Base-by-base conservation (phyloP, 92 coral and sea anemone species). In the Porites rus region DNA sequence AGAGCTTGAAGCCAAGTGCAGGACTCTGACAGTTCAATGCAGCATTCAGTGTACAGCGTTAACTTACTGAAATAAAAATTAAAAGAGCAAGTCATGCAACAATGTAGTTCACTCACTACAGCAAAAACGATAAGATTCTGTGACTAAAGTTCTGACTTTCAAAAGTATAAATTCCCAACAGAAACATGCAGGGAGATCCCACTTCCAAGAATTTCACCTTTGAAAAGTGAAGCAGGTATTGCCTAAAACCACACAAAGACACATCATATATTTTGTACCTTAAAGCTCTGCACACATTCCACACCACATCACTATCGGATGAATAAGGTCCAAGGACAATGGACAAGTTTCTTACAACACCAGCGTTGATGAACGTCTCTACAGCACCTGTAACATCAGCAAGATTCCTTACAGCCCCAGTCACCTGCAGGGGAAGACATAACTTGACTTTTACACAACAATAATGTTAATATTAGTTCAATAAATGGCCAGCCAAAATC, bases 21-120 rank as follows among this genome's bases (percentile, higher is more conserved):
- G 7, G 90, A 83, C 20, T 81, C 83, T 68, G 89, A 85, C 38
- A 97, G 92, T 60, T 91, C 94, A 71, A 67, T 76, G 79, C 99
- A 97, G 81, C 98, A 95, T n/a, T 97, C 99, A 64, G 91, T 92
- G 79, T 97, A 97, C 76, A 97, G 83, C 3, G 99, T 97, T 88
- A 97, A 86, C 76, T 97, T 97, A 76, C 99, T 97, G 90, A 67
- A 53, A 69, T 10, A 12, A 7, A 58, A 82, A 72, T 12, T 2
- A 22, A 52, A n/a, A n/a, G 8, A 62, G 0, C 3, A 56, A 56
- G 16, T 56, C 13, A 56, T 38, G 46, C 46, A 38, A 38, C 7
- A 38, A 38, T 1, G 18, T 12, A 59, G 63, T 59, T 59, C 4
- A 11, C 63, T 59, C 63, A 11, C 63, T 12, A 38, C 46, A 38